Evolutionary conservation across 2,888 invertebrate genomes (phyloP), one percentile per base, ranked within the genome.

Genomic region (Myopa tessellatipennis): DNA sequence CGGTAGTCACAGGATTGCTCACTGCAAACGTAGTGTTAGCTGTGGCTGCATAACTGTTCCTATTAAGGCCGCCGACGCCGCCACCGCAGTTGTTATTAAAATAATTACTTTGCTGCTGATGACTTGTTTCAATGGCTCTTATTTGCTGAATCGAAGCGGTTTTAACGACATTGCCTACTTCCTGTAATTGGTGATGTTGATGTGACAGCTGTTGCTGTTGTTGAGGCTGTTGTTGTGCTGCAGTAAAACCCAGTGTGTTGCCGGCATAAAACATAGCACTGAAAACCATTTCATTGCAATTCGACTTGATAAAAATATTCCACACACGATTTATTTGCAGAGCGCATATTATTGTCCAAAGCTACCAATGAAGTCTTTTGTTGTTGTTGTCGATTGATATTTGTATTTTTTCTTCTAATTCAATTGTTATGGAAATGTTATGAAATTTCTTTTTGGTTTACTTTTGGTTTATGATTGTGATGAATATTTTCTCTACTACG

Each of bases 231-330:
- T 81, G 78, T 79, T 82, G 82, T 79, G 81, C 78, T 73, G 78
- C 74, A 79, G 82, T 85, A 80, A 85, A 83, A 78, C 87, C 87
- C 86, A 84, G 82, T 81, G 87, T 84, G 84, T 85, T 89, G 85
- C 88, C 87, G 87, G 88, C 87, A 87, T 90, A 88, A 86, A 90
- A 89, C 89, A 90, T 89, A 86, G 88, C 88, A 88, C 87, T 88
- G 86, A 88, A 86, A 84, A 89, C 88, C 88, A 89, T 89, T 86
- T 88, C 89, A 89, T 89, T 84, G 38, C 75, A 68, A 63, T 63
- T 63, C 34, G 63, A 10, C 7, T 7, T 34, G 38, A 65, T n/a
- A 55, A 55, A n/a, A n/a, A 55, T 55, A n/a, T n/a, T n/a, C 55
- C 55, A 16, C 55, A 55, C 55, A 55, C 55, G 55, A n/a, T 55